Evolutionary conservation across 2,113 vertebrate species (phyloP).

Genomic region (Ophiodon elongatus): DNA sequence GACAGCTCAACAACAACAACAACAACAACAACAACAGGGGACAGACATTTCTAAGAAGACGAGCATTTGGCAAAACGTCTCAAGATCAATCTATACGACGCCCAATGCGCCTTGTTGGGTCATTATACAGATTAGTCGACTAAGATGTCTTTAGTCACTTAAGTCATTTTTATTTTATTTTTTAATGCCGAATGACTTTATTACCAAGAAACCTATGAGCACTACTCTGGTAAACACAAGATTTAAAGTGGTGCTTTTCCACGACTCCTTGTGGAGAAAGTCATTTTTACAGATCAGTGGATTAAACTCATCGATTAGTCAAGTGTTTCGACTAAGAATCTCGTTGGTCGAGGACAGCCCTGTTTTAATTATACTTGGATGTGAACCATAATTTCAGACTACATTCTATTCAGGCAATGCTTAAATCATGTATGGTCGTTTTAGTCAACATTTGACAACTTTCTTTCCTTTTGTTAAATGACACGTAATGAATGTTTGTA

Average conservation of each 20-base stretch:
- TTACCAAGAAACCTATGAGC: not conserved
- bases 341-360: no score
- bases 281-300: no score
- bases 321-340: no score
- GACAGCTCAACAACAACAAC: slow-evolving; percentile 9
- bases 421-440: not conserved
- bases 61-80: not conserved
- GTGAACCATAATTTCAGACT: not conserved
- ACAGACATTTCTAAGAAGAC: slow-evolving; percentile 17
- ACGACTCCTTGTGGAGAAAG: no score
- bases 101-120: slow-evolving; percentile 17
- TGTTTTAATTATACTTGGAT: not conserved
- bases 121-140: not conserved
- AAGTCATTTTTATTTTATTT: no score
- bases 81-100: not conserved
- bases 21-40: not conserved
- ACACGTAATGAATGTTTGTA: not conserved
- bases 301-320: no score
- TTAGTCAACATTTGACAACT: not conserved
- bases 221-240: not conserved
- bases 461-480: not conserved
- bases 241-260: no score
- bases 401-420: no score
- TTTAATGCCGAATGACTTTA: not conserved
- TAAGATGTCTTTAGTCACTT: not conserved